A percentile compares a stretch with the other conserved stretches of the same genome.
Conservation (phyloP, 1,140 invertebrate species). For the Lasioglossum baleicum region DNA sequence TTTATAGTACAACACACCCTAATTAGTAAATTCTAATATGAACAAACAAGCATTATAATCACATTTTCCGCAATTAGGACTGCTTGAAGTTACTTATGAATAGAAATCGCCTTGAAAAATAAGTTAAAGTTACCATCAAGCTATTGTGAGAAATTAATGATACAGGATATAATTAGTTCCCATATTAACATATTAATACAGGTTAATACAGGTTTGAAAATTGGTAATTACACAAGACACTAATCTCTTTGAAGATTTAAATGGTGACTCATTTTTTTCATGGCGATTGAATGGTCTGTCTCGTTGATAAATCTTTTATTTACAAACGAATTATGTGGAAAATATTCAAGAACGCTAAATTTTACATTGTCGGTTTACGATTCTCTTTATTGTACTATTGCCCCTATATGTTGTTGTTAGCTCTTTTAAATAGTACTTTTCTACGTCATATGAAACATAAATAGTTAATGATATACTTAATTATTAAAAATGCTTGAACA, state of each 20-base stretch:
- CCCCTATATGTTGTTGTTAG: not conserved
- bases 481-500: not conserved
- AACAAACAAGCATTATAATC: not conserved
- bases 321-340: not conserved
- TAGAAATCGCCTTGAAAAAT: not conserved
- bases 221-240: no score
- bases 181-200: no score
- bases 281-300: no score
- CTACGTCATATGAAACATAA: not conserved
- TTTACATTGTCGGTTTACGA: not conserved
- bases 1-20: not conserved
- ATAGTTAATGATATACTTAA: not conserved
- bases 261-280: no score
- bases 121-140: no score
- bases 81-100: not conserved
- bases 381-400: not conserved
- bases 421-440: not conserved
- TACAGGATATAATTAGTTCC: no score
- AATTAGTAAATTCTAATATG: not conserved
- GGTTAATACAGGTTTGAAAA: no score
- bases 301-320: not conserved
- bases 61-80: not conserved
- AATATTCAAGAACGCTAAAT: not conserved
- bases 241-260: no score
- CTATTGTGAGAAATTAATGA: no score